These are phyloP conservation scores for Hirtodrosophila confusa DNA, from an alignment of 2,888 invertebrate species.

Conservation along the genomic window DNA sequence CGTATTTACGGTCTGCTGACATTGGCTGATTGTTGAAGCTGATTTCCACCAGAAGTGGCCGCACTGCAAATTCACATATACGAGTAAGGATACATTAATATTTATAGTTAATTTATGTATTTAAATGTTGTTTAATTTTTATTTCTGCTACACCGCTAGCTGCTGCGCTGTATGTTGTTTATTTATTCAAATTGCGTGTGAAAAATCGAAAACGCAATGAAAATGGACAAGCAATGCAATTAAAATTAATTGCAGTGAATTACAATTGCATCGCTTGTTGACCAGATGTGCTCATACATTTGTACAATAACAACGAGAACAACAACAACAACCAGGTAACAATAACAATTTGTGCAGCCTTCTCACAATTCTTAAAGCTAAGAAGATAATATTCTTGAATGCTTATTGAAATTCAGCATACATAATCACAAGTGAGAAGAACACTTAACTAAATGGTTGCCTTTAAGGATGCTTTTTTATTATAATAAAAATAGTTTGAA, in stretches of 20 bases:
- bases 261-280: constrained; percentile 47
- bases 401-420: too few species aligned
- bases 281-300: constrained; percentile 19
- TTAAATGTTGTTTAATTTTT: constrained; percentile 58
- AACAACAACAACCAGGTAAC: constrained; percentile 11
- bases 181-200: constrained; percentile 76
- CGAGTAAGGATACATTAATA: constrained; percentile 50
- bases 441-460: too few species aligned
- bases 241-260: constrained; percentile 76
- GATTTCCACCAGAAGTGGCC: constrained; percentile 91
- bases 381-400: too few species aligned
- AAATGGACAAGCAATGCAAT: constrained; percentile 68
- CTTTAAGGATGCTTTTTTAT: too few species aligned
- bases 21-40: constrained; percentile 92
- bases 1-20: constrained; percentile 92
- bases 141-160: constrained; percentile 19
- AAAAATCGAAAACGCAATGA: constrained; percentile 71
- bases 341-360: not conserved
- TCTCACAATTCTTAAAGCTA: not conserved
- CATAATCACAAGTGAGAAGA: too few species aligned
- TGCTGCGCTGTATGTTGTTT: constrained; percentile 51
- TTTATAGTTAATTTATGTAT: constrained; percentile 70
- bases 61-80: constrained; percentile 86
- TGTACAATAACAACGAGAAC: constrained; percentile 21
- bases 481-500: too few species aligned